These are phyloP conservation scores for Chondrosia reniformis DNA, from an alignment of 37 sponge, comb jelly and placozoan genomes.

Conservation along the genomic window DNA sequence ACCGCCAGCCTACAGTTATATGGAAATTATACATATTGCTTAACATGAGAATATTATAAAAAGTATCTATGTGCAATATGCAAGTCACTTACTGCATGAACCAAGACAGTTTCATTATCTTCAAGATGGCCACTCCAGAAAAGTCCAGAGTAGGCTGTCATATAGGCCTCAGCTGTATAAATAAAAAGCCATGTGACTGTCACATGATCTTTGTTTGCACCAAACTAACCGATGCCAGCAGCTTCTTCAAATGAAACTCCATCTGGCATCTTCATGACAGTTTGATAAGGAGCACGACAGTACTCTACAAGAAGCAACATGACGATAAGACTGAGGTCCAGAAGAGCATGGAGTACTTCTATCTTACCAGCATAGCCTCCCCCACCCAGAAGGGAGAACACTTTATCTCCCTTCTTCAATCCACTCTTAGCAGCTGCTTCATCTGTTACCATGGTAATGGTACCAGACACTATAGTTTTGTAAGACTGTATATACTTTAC, in stretches of 20 bases:
- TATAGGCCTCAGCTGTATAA: conserved; percentile 63
- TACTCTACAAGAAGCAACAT: conserved; percentile 42
- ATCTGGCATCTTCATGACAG: conserved; percentile 59
- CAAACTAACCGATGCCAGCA: conserved; percentile 72
- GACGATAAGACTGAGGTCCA: neutral
- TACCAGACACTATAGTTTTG: conserved; percentile 81
- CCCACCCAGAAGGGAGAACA: conserved; percentile 86
- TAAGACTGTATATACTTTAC: no score
- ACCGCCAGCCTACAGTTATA: conserved; percentile 67
- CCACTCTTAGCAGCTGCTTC: conserved; percentile 37
- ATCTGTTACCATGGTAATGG: conserved; percentile 29
- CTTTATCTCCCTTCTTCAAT: conserved; percentile 66
- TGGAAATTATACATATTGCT: neutral
- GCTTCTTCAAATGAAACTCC: conserved; percentile 50
- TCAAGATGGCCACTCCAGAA: conserved; percentile 52
- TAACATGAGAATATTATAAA: neutral
- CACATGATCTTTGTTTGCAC: neutral
- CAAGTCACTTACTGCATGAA: conserved; percentile 68
- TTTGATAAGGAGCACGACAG: conserved; percentile 71
- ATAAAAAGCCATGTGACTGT: neutral
- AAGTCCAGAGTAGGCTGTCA: conserved; percentile 85
- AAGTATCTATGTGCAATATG: neutral
- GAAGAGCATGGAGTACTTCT: neutral
- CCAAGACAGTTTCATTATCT: conserved; percentile 66
- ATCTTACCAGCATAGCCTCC: conserved; percentile 87